phyloP scores from a whole-genome alignment of 2,888 invertebrate genomes.

The Gastrophysa polygoni region DNA sequence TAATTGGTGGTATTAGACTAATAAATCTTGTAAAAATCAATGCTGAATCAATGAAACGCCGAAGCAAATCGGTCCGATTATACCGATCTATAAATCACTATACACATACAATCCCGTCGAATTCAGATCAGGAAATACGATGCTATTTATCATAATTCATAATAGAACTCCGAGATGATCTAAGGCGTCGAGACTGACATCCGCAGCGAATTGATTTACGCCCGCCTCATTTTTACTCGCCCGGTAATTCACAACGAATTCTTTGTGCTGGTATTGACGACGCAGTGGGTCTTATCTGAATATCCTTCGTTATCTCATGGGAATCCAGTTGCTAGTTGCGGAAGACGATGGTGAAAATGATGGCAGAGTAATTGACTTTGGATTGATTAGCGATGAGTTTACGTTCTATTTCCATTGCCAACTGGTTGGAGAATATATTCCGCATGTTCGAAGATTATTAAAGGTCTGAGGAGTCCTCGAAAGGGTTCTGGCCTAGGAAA shows the following conservation, averaged over 20 bases:
- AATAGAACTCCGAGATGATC: neutral
- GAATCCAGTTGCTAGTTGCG: too few relatives aligned
- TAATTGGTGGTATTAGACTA: neutral
- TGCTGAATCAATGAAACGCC: neutral
- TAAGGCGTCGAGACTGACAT: neutral
- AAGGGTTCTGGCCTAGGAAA: too few relatives aligned
- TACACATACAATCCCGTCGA: neutral
- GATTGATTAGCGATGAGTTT: too few relatives aligned
- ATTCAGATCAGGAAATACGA: neutral
- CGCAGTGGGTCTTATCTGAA: too few relatives aligned
- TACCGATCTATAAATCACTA: neutral
- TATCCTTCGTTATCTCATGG: too few relatives aligned
- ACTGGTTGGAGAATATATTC: neutral
- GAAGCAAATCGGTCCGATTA: neutral
- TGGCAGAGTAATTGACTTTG: too few relatives aligned
- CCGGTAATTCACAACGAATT: neutral
- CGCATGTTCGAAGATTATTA: neutral
- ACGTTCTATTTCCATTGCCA: too few relatives aligned
- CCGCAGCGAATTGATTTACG: neutral
- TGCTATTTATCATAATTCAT: neutral
- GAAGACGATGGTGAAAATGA: too few relatives aligned
- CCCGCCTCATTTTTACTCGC: neutral
- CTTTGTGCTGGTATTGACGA: too few relatives aligned
- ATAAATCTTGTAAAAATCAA: slow-evolving; percentile 19
- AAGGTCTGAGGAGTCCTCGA: too few relatives aligned